A percentile compares a stretch with the other conserved stretches of the same genome.
Conservation (phyloP, 2,888 invertebrate genomes). For the Cabera pusaria region DNA sequence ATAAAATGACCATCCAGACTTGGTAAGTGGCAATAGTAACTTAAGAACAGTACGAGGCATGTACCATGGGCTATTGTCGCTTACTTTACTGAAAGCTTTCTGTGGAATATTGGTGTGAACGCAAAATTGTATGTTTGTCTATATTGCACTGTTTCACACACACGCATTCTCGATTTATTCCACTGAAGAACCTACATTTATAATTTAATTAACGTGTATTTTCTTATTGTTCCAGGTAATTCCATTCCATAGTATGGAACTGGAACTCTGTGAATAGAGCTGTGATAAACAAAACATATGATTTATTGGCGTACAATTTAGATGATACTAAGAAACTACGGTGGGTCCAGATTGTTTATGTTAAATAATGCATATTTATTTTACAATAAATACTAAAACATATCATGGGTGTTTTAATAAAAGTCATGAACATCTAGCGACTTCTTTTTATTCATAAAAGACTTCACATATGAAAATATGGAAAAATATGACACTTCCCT, state of each 20-base stretch:
- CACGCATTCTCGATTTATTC: too few species aligned
- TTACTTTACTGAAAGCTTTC: too few species aligned
- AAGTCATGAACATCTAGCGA: constrained; percentile 39
- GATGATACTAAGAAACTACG: constrained; percentile 28
- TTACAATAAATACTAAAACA: constrained; percentile 42
- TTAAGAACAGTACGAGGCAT: too few species aligned
- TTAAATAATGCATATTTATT: constrained; percentile 42
- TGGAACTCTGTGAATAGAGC: constrained; percentile 56
- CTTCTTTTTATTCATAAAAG: constrained; percentile 46
- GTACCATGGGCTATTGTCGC: too few species aligned
- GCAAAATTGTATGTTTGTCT: too few species aligned
- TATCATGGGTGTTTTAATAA: constrained; percentile 32
- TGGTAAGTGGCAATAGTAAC: too few species aligned
- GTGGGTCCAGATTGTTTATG: constrained; percentile 34
- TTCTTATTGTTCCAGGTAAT: constrained; percentile 20
- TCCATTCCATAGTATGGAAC: constrained; percentile 25
- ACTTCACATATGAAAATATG: constrained; percentile 47
- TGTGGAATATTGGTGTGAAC: too few species aligned
- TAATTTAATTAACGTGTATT: too few species aligned
- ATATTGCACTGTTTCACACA: too few species aligned
- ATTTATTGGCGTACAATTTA: constrained; percentile 35
- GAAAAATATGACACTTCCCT: constrained; percentile 37
- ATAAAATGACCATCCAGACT: too few species aligned
- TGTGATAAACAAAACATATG: constrained; percentile 58
- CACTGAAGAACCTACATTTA: too few species aligned